Conservation (phyloP, 2,888 invertebrate genomes). For the Ochropacha duplaris region DNA sequence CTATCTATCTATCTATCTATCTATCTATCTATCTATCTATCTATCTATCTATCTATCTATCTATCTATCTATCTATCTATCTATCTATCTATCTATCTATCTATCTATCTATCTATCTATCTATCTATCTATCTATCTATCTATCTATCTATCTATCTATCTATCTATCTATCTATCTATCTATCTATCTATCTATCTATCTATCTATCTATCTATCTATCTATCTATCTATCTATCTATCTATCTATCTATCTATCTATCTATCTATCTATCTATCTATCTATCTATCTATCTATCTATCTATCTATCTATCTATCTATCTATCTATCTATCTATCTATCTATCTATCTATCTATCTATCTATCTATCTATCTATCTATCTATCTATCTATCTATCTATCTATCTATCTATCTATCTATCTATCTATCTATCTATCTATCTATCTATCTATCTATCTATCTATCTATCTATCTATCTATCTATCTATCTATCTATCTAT, state of each 20-base stretch:
- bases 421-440: neutral
- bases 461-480: neutral
- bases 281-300: neutral
- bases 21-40: neutral
- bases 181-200: neutral
- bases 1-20: neutral
- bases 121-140: neutral
- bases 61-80: neutral
- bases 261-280: neutral
- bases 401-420: neutral
- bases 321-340: neutral
- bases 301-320: neutral
- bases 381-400: neutral
- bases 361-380: neutral
- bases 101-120: neutral
- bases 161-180: neutral
- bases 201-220: neutral
- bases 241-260: neutral
- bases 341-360: neutral
- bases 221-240: neutral
- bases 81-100: neutral
- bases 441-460: neutral
- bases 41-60: neutral
- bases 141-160: neutral
- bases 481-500: neutral